phyloP scores from a whole-genome alignment of 2,888 invertebrate genomes.

The Gastrophysa polygoni region DNA sequence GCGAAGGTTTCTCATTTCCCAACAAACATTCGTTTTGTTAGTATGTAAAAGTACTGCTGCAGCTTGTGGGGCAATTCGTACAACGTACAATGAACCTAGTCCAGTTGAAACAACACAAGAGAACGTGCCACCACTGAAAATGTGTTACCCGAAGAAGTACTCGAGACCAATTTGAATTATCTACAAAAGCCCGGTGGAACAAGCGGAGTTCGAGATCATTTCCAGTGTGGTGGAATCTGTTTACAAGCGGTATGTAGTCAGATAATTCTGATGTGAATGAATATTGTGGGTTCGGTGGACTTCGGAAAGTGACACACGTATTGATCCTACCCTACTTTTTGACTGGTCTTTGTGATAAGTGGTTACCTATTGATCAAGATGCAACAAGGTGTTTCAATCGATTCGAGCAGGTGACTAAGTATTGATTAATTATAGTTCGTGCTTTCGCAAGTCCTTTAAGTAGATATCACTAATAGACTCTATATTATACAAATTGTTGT shows the following conservation, averaged over 20 bases:
- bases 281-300: slow-evolving; percentile 19
- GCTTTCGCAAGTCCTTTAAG: background rate
- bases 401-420: slow-evolving; percentile 26
- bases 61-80: slow-evolving; percentile 41
- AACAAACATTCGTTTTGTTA: slow-evolving; percentile 41
- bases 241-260: slow-evolving; percentile 19
- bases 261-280: slow-evolving; percentile 17
- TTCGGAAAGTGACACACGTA: slow-evolving; percentile 1
- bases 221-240: slow-evolving; percentile 6
- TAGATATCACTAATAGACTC: background rate
- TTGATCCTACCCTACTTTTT: slow-evolving; percentile 4
- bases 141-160: slow-evolving; percentile 5
- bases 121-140: slow-evolving; percentile 7
- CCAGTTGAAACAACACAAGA: slow-evolving; percentile 23
- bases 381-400: slow-evolving; percentile 29
- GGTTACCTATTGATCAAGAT: slow-evolving; percentile 12
- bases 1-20: slow-evolving; percentile 36
- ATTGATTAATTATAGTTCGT: background rate
- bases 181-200: background rate
- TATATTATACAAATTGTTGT: background rate
- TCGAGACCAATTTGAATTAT: background rate
- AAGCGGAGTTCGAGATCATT: background rate
- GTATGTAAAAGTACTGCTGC: slow-evolving; percentile 43
- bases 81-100: slow-evolving; percentile 45
- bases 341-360: background rate